These are phyloP conservation scores for Cossypha niveicapilla DNA, from an alignment of 2,797 vertebrate species.

Conservation along the genomic window DNA sequence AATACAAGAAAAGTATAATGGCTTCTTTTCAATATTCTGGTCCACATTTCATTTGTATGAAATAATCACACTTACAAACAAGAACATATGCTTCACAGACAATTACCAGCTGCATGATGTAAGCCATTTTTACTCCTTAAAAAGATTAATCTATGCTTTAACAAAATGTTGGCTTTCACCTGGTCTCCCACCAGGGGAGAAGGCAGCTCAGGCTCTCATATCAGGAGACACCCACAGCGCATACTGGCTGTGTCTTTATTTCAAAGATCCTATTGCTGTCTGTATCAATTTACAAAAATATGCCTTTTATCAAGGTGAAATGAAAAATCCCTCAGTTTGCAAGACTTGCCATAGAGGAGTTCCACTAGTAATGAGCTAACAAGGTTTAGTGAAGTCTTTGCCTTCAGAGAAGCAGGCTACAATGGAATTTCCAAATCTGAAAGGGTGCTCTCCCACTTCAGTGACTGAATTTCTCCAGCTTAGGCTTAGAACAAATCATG, in stretches of 20 bases:
- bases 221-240: fast-evolving
- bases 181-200: not conserved
- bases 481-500: not conserved
- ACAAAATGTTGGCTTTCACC: not conserved
- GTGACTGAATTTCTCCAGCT: not conserved
- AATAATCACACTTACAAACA: not conserved
- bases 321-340: not conserved
- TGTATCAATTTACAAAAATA: not conserved
- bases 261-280: not conserved
- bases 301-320: fast-evolving
- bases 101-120: not conserved
- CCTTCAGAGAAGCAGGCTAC: not conserved
- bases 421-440: not conserved
- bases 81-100: not conserved
- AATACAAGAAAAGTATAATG: not conserved
- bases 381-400: not conserved
- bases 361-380: not conserved
- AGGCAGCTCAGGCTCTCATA: not conserved
- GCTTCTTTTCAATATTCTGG: not conserved
- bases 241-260: fast-evolving
- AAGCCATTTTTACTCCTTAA: not conserved
- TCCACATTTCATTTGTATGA: not conserved
- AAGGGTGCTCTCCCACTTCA: not conserved
- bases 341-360: not conserved
- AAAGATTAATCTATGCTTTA: not conserved